phyloP scores from a whole-genome alignment of 2,888 invertebrate genomes.

The Leptothorax acervorum region DNA sequence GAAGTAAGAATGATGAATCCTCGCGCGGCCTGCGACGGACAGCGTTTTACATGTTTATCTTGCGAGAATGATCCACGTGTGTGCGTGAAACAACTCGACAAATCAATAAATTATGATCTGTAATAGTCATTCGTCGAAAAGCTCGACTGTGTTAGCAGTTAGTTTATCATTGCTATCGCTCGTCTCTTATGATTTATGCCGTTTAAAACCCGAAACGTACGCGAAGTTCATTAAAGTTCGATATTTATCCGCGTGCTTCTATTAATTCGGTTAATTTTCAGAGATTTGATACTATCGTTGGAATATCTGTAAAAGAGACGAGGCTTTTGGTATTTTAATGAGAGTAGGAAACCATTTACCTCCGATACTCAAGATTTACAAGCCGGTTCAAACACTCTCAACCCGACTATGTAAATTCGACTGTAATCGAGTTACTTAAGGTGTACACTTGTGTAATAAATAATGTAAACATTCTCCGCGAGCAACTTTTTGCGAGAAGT shows the following conservation, averaged over 20 bases:
- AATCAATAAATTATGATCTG: conserved; percentile 60
- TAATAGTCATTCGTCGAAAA: conserved; percentile 42
- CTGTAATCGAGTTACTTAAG: conserved; percentile 44
- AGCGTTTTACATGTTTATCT: conserved; percentile 66
- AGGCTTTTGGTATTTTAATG: conserved; percentile 35
- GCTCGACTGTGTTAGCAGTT: background rate
- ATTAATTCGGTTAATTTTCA: conserved; percentile 27
- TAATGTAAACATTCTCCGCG: conserved; percentile 22
- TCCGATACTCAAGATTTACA: conserved; percentile 28
- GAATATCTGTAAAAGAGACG: background rate
- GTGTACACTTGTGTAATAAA: conserved; percentile 31
- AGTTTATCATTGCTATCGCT: conserved; percentile 24
- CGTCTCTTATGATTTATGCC: background rate
- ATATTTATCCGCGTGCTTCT: background rate
- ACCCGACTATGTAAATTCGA: conserved; percentile 41
- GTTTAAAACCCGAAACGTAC: too few relatives aligned
- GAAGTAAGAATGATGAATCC: conserved; percentile 62
- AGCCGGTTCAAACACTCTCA: conserved; percentile 10
- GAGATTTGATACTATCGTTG: background rate
- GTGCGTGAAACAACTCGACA: conserved; percentile 55
- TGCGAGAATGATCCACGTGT: conserved; percentile 41
- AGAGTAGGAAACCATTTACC: conserved; percentile 17
- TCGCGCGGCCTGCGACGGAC: conserved; percentile 42
- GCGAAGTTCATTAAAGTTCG: background rate
- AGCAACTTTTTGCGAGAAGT: conserved; percentile 46